Evolutionary conservation across 2,113 vertebrate species (phyloP).

Genomic region (Nycticryphes semicollaris): DNA sequence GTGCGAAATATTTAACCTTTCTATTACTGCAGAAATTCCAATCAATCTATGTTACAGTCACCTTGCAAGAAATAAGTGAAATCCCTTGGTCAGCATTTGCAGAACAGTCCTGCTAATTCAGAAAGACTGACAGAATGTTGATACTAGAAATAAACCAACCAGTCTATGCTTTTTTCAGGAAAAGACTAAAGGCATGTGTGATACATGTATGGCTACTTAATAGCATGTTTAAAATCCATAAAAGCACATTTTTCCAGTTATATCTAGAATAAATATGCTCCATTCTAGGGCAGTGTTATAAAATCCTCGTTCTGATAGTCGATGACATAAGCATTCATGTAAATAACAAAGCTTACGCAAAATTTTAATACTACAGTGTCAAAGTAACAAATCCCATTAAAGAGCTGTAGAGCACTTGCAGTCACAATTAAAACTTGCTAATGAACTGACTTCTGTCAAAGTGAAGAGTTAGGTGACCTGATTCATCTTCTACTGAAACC

Average conservation of each 20-base stretch:
- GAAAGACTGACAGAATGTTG: not conserved
- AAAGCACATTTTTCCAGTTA: not conserved
- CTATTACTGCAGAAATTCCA: conserved; percentile 34
- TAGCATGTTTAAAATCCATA: not conserved
- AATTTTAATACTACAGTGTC: not conserved
- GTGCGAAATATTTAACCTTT: conserved; percentile 60
- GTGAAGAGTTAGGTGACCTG: not conserved
- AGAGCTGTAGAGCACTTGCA: not conserved
- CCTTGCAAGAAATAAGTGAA: conserved; percentile 37
- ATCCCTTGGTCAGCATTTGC: conserved; percentile 44
- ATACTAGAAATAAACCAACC: not conserved
- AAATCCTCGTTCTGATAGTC: not conserved
- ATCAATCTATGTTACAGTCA: conserved; percentile 48
- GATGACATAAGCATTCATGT: not conserved
- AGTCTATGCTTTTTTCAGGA: not conserved
- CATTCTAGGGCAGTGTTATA: not conserved
- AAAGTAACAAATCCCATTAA: not conserved
- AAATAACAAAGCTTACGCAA: not conserved
- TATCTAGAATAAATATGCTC: not conserved
- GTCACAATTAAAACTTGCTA: not conserved
- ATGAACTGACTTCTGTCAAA: not conserved
- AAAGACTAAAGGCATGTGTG: not conserved
- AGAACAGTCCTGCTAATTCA: not conserved
- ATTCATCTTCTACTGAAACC: not conserved
- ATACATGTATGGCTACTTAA: not conserved